Percentiles rank a stretch among this genome's conserved stretches.
phyloP scores from a whole-genome alignment of 1,140 invertebrate genomes.

The Colletes latitarsis region DNA sequence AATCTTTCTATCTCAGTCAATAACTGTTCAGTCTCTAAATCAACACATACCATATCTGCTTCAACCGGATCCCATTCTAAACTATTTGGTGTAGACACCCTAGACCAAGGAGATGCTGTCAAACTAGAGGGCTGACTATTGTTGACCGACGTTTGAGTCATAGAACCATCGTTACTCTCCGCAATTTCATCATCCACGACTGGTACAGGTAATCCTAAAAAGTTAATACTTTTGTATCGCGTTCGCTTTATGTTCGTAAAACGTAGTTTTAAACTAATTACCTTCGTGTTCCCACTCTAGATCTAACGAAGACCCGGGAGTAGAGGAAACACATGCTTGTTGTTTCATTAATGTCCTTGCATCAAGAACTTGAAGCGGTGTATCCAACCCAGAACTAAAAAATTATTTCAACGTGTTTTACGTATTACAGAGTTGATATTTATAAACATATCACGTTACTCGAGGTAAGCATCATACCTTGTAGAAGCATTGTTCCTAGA shows the following conservation, averaged over 20 bases:
- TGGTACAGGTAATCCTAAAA: constrained; percentile 64
- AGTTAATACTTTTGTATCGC: constrained; percentile 1
- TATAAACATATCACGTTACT: neutral
- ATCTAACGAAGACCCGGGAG: constrained; percentile 82
- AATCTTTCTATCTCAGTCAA: constrained; percentile 82
- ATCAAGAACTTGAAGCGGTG: constrained; percentile 80
- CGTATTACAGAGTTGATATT: neutral
- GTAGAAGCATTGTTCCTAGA: constrained; percentile 69
- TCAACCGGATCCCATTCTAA: constrained; percentile 83
- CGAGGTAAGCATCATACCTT: constrained; percentile 56
- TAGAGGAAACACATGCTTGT: constrained; percentile 76
- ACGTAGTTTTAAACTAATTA: constrained; percentile 40
- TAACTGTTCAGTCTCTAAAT: constrained; percentile 81
- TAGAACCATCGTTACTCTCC: constrained; percentile 61
- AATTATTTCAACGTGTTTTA: constrained; percentile 17
- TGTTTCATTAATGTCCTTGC: constrained; percentile 78
- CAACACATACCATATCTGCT: constrained; percentile 76
- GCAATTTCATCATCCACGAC: constrained; percentile 52
- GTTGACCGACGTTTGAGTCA: constrained; percentile 64
- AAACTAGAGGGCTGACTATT: constrained; percentile 74
- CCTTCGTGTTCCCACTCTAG: constrained; percentile 84
- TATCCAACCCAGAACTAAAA: constrained; percentile 76
- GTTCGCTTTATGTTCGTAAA: neutral
- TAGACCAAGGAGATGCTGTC: constrained; percentile 80
- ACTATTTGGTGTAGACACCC: constrained; percentile 82